Evolutionary conservation across 2,888 invertebrate species (phyloP).

Genomic region (Trachelus iudaicus): DNA sequence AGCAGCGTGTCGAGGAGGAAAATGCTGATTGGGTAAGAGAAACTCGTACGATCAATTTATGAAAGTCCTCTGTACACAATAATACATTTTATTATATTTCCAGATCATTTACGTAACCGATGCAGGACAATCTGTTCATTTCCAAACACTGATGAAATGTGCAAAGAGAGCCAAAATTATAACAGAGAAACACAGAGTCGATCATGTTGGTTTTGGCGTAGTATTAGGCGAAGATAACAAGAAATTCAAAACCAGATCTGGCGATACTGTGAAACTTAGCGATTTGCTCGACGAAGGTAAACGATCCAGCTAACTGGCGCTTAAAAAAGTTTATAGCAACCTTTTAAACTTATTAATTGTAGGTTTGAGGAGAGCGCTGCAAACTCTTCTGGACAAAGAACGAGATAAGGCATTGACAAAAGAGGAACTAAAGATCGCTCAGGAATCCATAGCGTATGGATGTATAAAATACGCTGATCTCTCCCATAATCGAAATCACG

Average conservation of each 20-base stretch:
- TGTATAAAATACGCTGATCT: constrained; percentile 99
- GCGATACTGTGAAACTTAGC: constrained; percentile 89
- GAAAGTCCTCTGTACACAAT: not conserved
- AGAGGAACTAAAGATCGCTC: constrained; percentile 84
- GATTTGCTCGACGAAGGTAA: constrained; percentile 90
- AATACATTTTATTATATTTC: constrained; percentile 17
- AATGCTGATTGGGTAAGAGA: constrained; percentile 82
- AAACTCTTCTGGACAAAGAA: constrained; percentile 88
- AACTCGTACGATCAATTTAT: not conserved
- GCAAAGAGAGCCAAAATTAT: constrained; percentile 83
- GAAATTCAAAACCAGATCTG: constrained; percentile 98
- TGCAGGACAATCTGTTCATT: constrained; percentile 86
- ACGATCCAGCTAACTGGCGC: not conserved
- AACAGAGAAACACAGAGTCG: constrained; percentile 75
- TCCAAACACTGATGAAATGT: constrained; percentile 81
- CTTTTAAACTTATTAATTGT: constrained; percentile 30
- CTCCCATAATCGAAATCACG: constrained; percentile 90
- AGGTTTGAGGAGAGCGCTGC: constrained; percentile 79
- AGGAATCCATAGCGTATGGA: constrained; percentile 95
- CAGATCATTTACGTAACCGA: constrained; percentile 80
- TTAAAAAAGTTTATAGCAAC: not conserved
- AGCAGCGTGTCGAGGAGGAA: constrained; percentile 85
- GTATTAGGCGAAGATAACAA: constrained; percentile 99
- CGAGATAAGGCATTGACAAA: constrained; percentile 84
- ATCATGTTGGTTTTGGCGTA: constrained; percentile 96